phyloP scores from a whole-genome alignment of 2,888 invertebrate genomes.

The Cyclophora punctaria region DNA sequence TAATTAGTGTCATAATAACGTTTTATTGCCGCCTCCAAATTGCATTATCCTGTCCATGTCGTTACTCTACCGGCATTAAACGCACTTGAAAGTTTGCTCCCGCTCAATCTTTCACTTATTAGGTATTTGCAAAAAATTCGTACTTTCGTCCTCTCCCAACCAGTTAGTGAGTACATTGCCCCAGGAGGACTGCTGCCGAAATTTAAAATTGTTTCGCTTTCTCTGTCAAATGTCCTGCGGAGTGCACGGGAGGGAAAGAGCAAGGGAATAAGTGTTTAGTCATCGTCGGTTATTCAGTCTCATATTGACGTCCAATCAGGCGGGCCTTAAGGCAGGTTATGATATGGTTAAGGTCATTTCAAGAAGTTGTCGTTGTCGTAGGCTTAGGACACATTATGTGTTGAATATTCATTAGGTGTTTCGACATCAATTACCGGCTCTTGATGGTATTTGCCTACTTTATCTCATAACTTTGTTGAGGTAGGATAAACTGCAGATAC shows the following conservation, averaged over 20 bases:
- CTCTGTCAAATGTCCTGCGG: conserved; percentile 34
- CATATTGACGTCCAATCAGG: conserved; percentile 55
- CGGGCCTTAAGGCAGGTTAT: conserved; percentile 70
- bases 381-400: conserved; percentile 28
- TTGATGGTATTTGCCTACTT: too few relatives aligned
- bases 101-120: conserved; percentile 52
- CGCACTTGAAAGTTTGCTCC: conserved; percentile 22
- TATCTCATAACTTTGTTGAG: too few relatives aligned
- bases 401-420: too few relatives aligned
- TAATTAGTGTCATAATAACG: not conserved
- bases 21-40: too few relatives aligned
- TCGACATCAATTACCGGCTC: too few relatives aligned
- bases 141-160: conserved; percentile 71
- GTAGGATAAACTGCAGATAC: too few relatives aligned
- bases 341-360: conserved; percentile 58
- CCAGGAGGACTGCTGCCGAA: conserved; percentile 55
- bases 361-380: conserved; percentile 51
- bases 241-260: conserved; percentile 34
- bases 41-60: too few relatives aligned
- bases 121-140: conserved; percentile 55
- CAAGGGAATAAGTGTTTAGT: conserved; percentile 41
- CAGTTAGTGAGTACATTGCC: conserved; percentile 67
- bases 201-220: conserved; percentile 54
- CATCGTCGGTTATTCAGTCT: conserved; percentile 45
- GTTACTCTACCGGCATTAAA: not conserved